Conservation (phyloP, 64 coral and sea anemone genomes). For the Pocillopora verrucosa region DNA sequence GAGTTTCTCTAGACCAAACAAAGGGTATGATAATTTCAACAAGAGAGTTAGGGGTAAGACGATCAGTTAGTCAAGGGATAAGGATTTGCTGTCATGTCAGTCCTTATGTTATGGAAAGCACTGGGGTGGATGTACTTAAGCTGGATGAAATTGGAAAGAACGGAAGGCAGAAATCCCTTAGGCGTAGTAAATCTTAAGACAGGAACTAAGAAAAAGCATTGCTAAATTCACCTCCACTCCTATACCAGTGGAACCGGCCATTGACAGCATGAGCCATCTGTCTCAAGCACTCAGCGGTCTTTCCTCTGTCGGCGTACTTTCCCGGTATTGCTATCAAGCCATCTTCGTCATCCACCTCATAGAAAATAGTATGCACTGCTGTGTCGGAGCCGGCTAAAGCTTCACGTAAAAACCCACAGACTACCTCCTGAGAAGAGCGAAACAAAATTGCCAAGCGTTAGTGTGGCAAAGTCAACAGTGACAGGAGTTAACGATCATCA, state of each 20-base stretch:
- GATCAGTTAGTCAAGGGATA: too few relatives aligned
- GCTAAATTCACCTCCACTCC: constrained; percentile 70
- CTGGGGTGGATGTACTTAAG: too few relatives aligned
- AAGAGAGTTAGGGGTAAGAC: too few relatives aligned
- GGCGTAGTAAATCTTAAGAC: not conserved
- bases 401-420: constrained; percentile 94
- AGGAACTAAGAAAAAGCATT: not conserved
- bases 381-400: constrained; percentile 76
- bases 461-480: not conserved
- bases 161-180: too few relatives aligned
- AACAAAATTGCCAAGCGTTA: not conserved
- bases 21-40: too few relatives aligned
- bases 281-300: constrained; percentile 74
- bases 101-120: too few relatives aligned
- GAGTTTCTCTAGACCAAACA: too few relatives aligned
- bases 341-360: constrained; percentile 98
- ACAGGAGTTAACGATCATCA: too few relatives aligned
- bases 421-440: constrained; percentile 66
- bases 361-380: constrained; percentile 83
- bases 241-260: constrained; percentile 97
- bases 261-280: constrained; percentile 84
- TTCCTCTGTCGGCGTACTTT: constrained; percentile 67
- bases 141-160: not conserved
- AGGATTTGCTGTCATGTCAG: too few relatives aligned
- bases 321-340: constrained; percentile 87